Evolutionary conservation across 2,797 vertebrate genomes (phyloP).

Genomic region (Sandelia bainsii): DNA sequence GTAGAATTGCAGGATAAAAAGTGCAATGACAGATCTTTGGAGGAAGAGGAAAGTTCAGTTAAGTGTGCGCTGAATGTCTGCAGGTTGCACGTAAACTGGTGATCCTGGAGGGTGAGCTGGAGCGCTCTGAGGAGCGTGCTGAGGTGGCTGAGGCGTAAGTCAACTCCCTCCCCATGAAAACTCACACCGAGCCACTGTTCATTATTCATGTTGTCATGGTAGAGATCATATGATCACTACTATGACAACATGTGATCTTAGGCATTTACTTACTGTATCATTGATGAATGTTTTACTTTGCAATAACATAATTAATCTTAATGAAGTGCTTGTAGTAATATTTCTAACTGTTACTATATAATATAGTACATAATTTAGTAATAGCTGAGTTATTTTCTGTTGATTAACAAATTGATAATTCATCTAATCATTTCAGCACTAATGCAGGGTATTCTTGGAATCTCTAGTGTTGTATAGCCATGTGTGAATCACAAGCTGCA

Average conservation of each 20-base stretch:
- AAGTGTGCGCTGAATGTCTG: conserved; percentile 28
- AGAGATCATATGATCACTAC: conserved; percentile 12
- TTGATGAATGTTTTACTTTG: conserved; percentile 2
- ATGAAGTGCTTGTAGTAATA: too few species aligned
- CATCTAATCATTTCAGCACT: neutral
- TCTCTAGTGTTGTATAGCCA: neutral
- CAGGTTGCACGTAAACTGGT: conserved; percentile 97
- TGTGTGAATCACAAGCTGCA: conserved; percentile 8
- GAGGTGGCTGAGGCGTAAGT: conserved; percentile 97
- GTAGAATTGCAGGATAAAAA: too few species aligned
- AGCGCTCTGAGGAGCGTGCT: conserved; percentile 96
- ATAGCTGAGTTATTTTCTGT: neutral
- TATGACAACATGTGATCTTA: conserved; percentile 10
- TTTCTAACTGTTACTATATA: too few species aligned
- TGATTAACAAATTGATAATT: conserved; percentile 4
- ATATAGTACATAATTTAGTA: neutral
- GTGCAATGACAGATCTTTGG: too few species aligned
- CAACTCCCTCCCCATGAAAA: conserved; percentile 38
- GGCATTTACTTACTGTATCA: conserved; percentile 5
- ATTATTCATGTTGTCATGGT: conserved; percentile 52
- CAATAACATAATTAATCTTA: neutral
- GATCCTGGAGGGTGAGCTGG: conserved; percentile 95
- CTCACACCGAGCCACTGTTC: conserved; percentile 25
- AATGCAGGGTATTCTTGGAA: neutral
- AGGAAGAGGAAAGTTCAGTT: neutral